These are phyloP conservation scores for Ips nitidus DNA, from an alignment of 1,140 invertebrate genomes.

Conservation along the genomic window DNA sequence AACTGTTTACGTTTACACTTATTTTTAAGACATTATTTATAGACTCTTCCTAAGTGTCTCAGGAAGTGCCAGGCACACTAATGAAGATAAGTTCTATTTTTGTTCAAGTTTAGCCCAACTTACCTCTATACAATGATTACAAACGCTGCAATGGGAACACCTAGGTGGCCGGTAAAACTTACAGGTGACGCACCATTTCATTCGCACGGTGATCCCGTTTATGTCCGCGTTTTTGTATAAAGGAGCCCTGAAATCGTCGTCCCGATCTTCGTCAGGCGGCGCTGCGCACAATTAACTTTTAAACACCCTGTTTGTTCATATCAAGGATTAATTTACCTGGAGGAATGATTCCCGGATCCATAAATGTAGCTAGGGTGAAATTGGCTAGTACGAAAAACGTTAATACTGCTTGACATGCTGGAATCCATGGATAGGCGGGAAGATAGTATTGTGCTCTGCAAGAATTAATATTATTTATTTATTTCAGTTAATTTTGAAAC, in stretches of 20 bases:
- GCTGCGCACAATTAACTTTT: conserved; percentile 61
- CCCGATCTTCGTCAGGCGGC: conserved; percentile 92
- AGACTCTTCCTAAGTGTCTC: not conserved
- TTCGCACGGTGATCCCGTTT: conserved; percentile 95
- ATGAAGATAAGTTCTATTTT: too few relatives aligned
- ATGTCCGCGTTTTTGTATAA: conserved; percentile 98
- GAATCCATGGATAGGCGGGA: conserved; percentile 81
- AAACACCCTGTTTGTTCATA: not conserved
- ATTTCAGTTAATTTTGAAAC: too few relatives aligned
- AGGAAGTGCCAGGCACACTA: too few relatives aligned
- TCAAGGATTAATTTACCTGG: conserved; percentile 71
- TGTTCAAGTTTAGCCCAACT: conserved; percentile 36
- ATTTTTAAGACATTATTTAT: not conserved
- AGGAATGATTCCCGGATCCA: conserved; percentile 99
- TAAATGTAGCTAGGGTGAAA: conserved; percentile 97
- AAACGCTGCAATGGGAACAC: conserved; percentile 98
- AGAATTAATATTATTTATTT: conserved; percentile 36
- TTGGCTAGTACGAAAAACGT: conserved; percentile 97
- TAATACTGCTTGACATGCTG: conserved; percentile 89
- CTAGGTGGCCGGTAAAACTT: conserved; percentile 98
- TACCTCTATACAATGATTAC: conserved; percentile 98
- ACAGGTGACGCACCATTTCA: conserved; percentile 99
- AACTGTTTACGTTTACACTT: too few relatives aligned
- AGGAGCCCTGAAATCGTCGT: conserved; percentile 96
- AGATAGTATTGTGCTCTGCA: conserved; percentile 87